Evolutionary conservation across 2,113 vertebrate species (phyloP).

Genomic region (Jacana jacana): DNA sequence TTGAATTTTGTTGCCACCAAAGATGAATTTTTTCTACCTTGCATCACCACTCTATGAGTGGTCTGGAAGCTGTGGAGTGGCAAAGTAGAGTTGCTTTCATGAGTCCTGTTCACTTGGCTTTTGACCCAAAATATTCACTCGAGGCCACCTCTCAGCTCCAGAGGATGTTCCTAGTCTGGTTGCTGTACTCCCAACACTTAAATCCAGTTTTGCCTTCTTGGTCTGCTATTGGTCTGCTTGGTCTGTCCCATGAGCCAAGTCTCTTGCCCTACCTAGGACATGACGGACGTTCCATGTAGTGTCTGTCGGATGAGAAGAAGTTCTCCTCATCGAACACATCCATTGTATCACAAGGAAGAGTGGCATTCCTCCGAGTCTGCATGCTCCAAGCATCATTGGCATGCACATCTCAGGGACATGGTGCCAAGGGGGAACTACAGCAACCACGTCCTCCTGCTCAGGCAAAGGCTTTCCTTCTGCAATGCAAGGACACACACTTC

Average conservation of each 20-base stretch:
- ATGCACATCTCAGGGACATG: fast-evolving
- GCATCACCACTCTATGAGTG: fast-evolving
- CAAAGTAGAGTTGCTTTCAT: background rate
- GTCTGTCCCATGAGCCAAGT: background rate
- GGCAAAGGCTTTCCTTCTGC: background rate
- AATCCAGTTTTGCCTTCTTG: background rate
- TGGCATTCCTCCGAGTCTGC: fast-evolving
- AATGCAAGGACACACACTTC: fast-evolving
- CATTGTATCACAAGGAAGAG: fast-evolving
- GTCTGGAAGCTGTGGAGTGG: fast-evolving
- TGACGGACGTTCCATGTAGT: background rate
- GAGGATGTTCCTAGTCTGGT: background rate
- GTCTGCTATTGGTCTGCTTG: background rate
- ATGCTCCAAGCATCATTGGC: background rate
- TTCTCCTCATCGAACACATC: background rate
- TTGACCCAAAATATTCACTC: background rate
- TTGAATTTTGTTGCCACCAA: background rate
- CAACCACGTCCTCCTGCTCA: background rate
- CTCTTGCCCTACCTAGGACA: fast-evolving
- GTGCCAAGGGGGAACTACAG: background rate
- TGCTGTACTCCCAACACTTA: background rate
- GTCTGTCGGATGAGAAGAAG: background rate
- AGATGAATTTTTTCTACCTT: background rate
- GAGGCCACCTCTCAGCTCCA: background rate
- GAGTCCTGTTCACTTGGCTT: background rate